Percentiles rank a stretch among this genome's conserved stretches.
These are phyloP conservation scores for Platysternon megacephalum DNA, from an alignment of 2,113 vertebrate species.

Conservation along the genomic window DNA sequence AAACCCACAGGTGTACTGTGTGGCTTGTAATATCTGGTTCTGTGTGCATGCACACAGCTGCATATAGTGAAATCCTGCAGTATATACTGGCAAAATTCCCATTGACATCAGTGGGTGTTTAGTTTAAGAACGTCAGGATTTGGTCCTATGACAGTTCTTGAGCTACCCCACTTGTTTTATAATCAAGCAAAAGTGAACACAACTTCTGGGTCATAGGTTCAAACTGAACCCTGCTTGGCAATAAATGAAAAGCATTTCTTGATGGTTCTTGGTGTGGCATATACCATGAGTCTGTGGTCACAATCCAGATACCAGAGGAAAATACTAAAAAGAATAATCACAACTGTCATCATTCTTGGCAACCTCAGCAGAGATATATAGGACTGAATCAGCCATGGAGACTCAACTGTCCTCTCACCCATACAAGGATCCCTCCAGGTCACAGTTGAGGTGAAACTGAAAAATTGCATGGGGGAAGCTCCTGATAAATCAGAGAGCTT, in stretches of 20 bases:
- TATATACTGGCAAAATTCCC: not conserved
- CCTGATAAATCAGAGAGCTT: not conserved
- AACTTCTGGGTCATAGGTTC: not conserved
- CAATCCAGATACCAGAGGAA: not conserved
- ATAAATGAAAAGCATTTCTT: not conserved
- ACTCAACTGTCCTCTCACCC: not conserved
- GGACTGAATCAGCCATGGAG: not conserved
- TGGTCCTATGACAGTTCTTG: not conserved
- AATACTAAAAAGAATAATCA: not conserved
- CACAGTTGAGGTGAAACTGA: not conserved
- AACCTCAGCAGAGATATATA: not conserved
- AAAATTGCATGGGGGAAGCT: not conserved
- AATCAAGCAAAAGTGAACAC: not conserved
- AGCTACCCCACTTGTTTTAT: not conserved
- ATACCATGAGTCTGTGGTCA: rapidly evolving
- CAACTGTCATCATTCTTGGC: not conserved
- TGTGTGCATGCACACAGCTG: not conserved
- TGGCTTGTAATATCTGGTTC: not conserved
- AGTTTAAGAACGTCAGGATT: not conserved
- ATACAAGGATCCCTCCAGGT: not conserved
- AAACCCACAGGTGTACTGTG: not conserved
- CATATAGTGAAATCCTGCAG: not conserved
- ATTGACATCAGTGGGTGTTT: not conserved
- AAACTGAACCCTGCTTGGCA: not conserved
- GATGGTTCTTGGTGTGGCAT: not conserved